Conservation (phyloP, 2,888 invertebrate species). For the Drosophila subquinaria region DNA sequence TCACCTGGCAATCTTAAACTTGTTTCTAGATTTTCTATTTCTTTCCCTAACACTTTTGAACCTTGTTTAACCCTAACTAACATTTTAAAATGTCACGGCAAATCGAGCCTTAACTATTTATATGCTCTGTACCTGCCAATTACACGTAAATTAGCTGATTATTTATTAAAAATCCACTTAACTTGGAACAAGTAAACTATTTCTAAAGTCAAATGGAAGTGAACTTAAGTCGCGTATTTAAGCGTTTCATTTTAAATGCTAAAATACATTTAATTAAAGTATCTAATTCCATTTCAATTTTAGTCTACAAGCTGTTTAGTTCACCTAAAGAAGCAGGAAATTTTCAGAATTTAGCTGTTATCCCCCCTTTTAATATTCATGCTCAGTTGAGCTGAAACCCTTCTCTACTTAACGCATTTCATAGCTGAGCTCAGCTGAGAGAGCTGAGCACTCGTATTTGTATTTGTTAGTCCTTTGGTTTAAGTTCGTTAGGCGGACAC, state of each 20-base stretch:
- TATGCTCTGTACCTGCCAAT: background rate
- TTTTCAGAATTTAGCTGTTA: slow-evolving; percentile 5
- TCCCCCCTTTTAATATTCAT: slow-evolving; percentile 52
- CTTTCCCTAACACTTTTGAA: no score
- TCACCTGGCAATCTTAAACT: background rate
- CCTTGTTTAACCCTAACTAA: background rate
- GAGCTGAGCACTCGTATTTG: background rate
- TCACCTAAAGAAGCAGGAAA: background rate
- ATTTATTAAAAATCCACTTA: slow-evolving; percentile 12
- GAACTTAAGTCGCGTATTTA: background rate
- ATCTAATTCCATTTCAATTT: slow-evolving; percentile 2
- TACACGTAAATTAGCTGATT: background rate
- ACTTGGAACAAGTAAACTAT: background rate
- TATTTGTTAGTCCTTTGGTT: slow-evolving; percentile 32
- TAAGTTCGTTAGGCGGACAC: slow-evolving; percentile 56
- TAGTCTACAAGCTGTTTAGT: background rate
- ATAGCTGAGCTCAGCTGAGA: slow-evolving; percentile 26
- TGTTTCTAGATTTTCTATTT: background rate
- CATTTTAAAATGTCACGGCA: slow-evolving; percentile 6
- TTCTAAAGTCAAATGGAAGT: background rate
- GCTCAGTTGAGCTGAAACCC: slow-evolving; percentile 53
- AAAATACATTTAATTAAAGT: slow-evolving; percentile 5
- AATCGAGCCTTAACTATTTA: slow-evolving; percentile 14
- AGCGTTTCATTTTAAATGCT: background rate
- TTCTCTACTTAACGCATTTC: slow-evolving; percentile 33